Evolutionary conservation across 2,797 vertebrate genomes (phyloP).

Genomic region (Pelodytes ibericus): DNA sequence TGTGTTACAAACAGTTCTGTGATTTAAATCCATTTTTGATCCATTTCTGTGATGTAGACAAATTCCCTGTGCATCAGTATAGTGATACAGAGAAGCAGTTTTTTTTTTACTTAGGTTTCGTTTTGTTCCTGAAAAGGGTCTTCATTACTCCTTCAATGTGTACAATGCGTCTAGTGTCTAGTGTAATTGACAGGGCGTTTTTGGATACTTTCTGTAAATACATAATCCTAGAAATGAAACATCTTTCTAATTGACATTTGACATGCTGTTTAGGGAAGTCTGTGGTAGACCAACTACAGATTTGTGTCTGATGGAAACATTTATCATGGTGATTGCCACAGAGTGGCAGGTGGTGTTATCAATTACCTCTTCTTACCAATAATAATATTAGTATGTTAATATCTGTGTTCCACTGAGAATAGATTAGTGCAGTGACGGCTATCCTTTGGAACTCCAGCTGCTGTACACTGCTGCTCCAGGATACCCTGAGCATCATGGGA

Average conservation of each 20-base stretch:
- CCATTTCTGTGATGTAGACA: no score
- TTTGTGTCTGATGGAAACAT: conserved; percentile 78
- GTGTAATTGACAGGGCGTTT: background rate
- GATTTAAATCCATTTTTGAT: no score
- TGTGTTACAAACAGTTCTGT: no score
- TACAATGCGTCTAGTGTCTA: no score
- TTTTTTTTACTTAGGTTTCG: no score
- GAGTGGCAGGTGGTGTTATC: conserved; percentile 81
- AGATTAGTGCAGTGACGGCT: conserved; percentile 62
- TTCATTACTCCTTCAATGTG: no score
- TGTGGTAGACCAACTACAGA: conserved; percentile 73
- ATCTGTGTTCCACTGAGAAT: conserved; percentile 71
- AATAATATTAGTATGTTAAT: conserved; percentile 82
- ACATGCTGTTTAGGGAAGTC: conserved; percentile 74
- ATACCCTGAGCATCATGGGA: no score
- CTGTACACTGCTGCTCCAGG: no score
- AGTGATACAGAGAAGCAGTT: no score
- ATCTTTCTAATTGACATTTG: conserved; percentile 79
- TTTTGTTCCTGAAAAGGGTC: no score
- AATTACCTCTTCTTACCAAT: conserved; percentile 79
- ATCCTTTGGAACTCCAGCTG: conserved; percentile 60
- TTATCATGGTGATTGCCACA: conserved; percentile 77
- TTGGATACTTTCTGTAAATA: conserved; percentile 49
- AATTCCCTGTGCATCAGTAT: no score
- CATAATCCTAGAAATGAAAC: conserved; percentile 68